Evolutionary conservation across 1,140 invertebrate species (phyloP), one percentile per base, ranked within the genome.

Genomic region (Drosophila neocordata): DNA sequence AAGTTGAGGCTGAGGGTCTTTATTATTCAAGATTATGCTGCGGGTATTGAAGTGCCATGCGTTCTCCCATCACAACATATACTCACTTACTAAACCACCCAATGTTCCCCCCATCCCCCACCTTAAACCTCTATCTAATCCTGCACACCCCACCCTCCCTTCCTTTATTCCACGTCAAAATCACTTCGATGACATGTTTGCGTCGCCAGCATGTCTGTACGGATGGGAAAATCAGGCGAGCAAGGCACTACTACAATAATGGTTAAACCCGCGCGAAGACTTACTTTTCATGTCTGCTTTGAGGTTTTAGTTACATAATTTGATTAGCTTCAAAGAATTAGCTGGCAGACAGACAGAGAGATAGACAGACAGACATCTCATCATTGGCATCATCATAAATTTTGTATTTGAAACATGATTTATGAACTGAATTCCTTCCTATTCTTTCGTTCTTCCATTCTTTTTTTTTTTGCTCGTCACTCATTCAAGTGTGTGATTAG

Each of bases 1-100:
- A 56, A 59, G 65, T n/a, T 37, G 35, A 13, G 51, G 63, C 35
- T 60, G 35, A 71, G 22, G 53, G 27, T 61, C 73, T 85, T 85
- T 85, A 85, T 85, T 85, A 85, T 85, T 85, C 81, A 85, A 85
- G 82, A 85, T 80, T 85, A 85, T 78, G 77, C 82, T 78, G 78
- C 82, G 82, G 82, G 82, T 78, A 87, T 81, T 75, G 68, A 75
- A 81, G 77, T 75, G 70, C 61, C 68, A 65, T 55, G 27, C 65
- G 59, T 48, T 65, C 62, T 69, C 63, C 60, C 73, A 24, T 12
- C 41, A 44, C 41, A 15, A 61, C 48, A 52, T 63, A 56, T 82
- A 68, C 65, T 66, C 53, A 62, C 55, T 79, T 67, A 63, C 72
- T 69, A 74, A 38, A 48, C 8, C 8, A 8, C 8, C 34, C 34